Base-by-base conservation (phyloP, 2,797 vertebrate species). In the Coccyzus lansbergi region DNA sequence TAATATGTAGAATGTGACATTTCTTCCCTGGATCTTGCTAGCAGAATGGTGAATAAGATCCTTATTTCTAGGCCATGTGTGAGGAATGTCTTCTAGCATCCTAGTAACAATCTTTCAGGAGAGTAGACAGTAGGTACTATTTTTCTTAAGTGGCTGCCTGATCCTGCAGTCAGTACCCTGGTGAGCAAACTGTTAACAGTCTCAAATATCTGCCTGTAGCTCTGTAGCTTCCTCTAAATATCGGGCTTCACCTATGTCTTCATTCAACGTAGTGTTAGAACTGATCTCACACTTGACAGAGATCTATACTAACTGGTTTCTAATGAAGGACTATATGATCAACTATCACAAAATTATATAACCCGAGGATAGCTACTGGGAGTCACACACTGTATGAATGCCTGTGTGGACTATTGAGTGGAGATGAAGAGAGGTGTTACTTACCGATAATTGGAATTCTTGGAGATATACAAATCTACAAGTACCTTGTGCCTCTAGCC, bases 41-140 rank as follows among this genome's bases (percentile, higher is more conserved):
- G 29, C 29, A 65, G 51, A 74, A 80, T 2, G 1, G 8, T 83
- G 15, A 70, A 8, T 59, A 76, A 67, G 28, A 48, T 29, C 46
- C 36, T 78, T 60, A n/a, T 56, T 80, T 86, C 31, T 71, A 84
- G 31, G 49, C 16, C 6, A 19, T 0, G 1, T 18, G 31, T 44
- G 36, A 78, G 74, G 60, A 75, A 56, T 26, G 28, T 21, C 6
- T 59, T 81, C 49, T 2, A 2, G 36, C 1, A 2, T 40, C 28
- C 17, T 52, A 55, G 16, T 38, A 72, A 29, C 22, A 38, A 2
- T 63, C 48, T 80, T 77, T 56, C 38, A 60, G 33, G 42, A 28
- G 16, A 62, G 7, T 0, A 2, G 17, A 33, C 25, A 15, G 46
- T 48, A 49, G 51, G 44, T 5, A 1, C 22, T 44, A 1, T 46